These are phyloP conservation scores for Apodemus sylvaticus DNA, from an alignment of 2,113 vertebrate species.

Conservation along the genomic window DNA sequence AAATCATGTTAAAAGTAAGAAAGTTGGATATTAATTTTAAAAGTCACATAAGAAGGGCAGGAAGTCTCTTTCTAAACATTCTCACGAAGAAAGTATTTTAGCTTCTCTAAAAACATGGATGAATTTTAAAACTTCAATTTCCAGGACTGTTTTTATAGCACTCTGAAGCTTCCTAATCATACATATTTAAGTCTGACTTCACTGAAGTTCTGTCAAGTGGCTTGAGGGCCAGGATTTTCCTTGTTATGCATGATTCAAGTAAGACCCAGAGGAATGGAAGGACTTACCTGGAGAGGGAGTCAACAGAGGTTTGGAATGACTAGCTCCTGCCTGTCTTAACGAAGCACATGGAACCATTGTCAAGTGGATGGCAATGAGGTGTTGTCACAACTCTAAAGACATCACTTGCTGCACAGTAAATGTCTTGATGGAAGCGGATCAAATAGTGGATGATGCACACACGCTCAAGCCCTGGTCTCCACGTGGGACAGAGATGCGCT, in stretches of 20 bases:
- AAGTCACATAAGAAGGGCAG: conserved; percentile 29
- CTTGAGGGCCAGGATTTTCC: neutral
- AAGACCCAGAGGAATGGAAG: neutral
- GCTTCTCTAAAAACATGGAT: conserved; percentile 45
- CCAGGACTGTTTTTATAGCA: neutral
- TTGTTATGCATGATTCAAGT: neutral
- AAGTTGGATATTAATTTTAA: conserved; percentile 61
- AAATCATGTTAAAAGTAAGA: conserved; percentile 63
- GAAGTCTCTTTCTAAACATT: conserved; percentile 53
- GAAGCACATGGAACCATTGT: neutral
- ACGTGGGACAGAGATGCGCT: neutral
- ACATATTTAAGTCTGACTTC: conserved; percentile 48
- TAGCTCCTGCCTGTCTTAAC: neutral
- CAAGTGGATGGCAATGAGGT: neutral
- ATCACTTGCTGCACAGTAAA: neutral
- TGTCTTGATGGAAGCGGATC: neutral
- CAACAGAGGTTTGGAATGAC: neutral
- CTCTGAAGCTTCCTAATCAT: conserved; percentile 50
- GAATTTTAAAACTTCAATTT: neutral
- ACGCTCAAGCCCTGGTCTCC: neutral
- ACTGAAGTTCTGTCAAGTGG: neutral
- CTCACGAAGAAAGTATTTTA: conserved; percentile 38
- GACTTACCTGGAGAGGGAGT: neutral
- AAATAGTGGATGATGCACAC: neutral
- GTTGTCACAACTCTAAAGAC: neutral